Conservation (phyloP, 2,888 invertebrate genomes). For the Dioctria linearis region DNA sequence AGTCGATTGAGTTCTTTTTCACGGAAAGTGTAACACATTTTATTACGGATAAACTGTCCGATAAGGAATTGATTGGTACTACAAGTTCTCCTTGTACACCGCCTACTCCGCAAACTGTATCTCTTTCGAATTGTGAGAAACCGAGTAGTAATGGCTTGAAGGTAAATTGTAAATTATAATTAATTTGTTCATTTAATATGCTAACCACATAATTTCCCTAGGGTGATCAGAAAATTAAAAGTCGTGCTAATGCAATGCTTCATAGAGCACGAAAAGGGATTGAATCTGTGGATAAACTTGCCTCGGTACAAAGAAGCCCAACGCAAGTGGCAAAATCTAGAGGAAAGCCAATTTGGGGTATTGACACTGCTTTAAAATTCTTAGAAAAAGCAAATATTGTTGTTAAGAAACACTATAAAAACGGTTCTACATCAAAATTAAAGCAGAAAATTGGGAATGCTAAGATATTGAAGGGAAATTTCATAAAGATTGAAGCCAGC, state of each 20-base stretch:
- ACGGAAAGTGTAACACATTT: slow-evolving; percentile 69
- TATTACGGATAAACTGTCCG: slow-evolving; percentile 66
- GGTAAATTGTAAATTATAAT: slow-evolving; percentile 43
- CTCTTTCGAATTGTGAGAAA: slow-evolving; percentile 55
- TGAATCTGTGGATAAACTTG: slow-evolving; percentile 46
- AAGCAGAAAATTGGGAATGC: slow-evolving; percentile 68
- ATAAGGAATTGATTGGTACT: slow-evolving; percentile 14
- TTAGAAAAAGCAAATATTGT: slow-evolving; percentile 79
- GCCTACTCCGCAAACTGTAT: slow-evolving; percentile 65
- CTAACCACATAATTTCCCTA: slow-evolving; percentile 40
- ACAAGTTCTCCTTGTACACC: slow-evolving; percentile 63
- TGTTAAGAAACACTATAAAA: slow-evolving; percentile 66
- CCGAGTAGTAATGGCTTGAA: slow-evolving; percentile 56
- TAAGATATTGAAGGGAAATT: slow-evolving; percentile 78
- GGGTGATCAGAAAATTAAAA: slow-evolving; percentile 61
- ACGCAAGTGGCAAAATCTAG: slow-evolving; percentile 73
- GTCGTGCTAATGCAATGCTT: slow-evolving; percentile 87
- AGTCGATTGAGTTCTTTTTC: slow-evolving; percentile 68
- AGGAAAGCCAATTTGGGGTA: slow-evolving; percentile 74
- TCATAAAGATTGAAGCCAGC: slow-evolving; percentile 79
- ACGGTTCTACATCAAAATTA: slow-evolving; percentile 61
- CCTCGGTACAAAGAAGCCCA: slow-evolving; percentile 66
- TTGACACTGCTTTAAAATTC: slow-evolving; percentile 76
- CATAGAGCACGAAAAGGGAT: slow-evolving; percentile 75
- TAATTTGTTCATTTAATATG: slow-evolving; percentile 11